These are phyloP conservation scores for Regulus satrapa DNA, from an alignment of 2,113 vertebrate genomes.

Conservation along the genomic window DNA sequence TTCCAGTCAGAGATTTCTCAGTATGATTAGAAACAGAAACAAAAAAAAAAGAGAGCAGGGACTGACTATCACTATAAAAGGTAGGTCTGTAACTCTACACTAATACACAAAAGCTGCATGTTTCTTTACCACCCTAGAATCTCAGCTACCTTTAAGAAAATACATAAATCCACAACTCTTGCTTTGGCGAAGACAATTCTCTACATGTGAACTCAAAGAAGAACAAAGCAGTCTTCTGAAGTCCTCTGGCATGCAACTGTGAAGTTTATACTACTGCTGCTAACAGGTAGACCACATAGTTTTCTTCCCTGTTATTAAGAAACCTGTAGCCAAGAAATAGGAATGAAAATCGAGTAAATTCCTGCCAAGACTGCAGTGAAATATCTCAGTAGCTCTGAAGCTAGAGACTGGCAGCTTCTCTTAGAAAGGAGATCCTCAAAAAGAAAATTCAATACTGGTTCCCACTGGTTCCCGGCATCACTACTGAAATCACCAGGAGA, in stretches of 20 bases:
- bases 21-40: not conserved
- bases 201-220: not conserved
- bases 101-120: not conserved
- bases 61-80: not conserved
- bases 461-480: not conserved
- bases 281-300: not conserved
- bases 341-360: slow-evolving; percentile 14
- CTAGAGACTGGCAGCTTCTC: not conserved
- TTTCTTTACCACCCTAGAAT: not conserved
- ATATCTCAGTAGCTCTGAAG: not conserved
- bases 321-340: not conserved
- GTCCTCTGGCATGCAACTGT: not conserved
- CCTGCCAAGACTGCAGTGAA: not conserved
- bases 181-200: not conserved
- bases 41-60: not conserved
- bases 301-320: not conserved
- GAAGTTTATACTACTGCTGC: not conserved
- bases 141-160: not conserved
- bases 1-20: not conserved
- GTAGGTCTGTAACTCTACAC: not conserved
- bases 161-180: not conserved
- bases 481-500: not conserved
- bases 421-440: not conserved
- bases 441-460: not conserved
- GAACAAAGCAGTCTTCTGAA: not conserved